A percentile compares a stretch with the other conserved stretches of the same genome.
These are phyloP conservation scores for Cybosia mesomella DNA, from an alignment of 2,888 invertebrate species.

Conservation along the genomic window DNA sequence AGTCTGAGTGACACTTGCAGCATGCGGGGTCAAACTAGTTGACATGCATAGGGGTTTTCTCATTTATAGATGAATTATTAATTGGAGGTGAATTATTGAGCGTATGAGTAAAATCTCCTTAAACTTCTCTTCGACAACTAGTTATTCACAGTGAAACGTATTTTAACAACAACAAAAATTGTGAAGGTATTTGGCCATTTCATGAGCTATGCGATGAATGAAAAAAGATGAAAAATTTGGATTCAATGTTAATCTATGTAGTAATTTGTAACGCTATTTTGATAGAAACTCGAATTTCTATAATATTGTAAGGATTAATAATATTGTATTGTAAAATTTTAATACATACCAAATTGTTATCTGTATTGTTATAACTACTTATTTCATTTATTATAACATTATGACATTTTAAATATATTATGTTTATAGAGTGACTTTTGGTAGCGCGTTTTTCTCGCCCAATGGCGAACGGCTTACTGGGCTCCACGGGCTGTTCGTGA, in stretches of 20 bases:
- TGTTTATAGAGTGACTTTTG: neutral
- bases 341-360: constrained; percentile 3
- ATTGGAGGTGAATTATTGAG: too few species aligned
- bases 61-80: too few species aligned
- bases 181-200: neutral
- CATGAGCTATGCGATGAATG: neutral
- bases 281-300: neutral
- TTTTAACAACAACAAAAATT: neutral
- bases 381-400: constrained; percentile 10
- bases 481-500: too few species aligned
- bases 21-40: too few species aligned
- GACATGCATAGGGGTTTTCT: too few species aligned
- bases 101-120: too few species aligned
- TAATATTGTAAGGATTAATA: neutral
- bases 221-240: neutral
- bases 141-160: neutral
- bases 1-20: too few species aligned
- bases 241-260: too few species aligned
- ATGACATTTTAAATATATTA: neutral
- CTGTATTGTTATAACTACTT: neutral
- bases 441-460: too few species aligned
- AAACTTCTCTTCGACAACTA: too few species aligned
- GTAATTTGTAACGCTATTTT: neutral
- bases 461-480: too few species aligned
- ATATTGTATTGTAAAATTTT: neutral